These are phyloP conservation scores for Sminthurides bifidus DNA, from an alignment of 1,140 invertebrate species.

Conservation along the genomic window DNA sequence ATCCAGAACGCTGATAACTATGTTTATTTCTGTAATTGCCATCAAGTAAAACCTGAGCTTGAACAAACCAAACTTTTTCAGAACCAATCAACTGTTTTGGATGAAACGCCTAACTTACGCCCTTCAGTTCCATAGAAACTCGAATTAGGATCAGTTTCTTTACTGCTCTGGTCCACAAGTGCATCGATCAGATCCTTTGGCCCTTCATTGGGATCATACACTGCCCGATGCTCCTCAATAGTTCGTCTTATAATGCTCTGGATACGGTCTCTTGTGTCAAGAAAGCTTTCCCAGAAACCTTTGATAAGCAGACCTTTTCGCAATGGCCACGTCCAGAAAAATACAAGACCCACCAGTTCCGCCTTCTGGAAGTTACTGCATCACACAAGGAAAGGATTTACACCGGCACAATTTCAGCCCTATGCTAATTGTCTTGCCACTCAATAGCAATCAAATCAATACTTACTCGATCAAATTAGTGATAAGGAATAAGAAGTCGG, in stretches of 20 bases:
- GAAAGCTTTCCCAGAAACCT: slow-evolving; percentile 29
- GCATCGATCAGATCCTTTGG: slow-evolving; percentile 65
- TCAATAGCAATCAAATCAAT: neutral
- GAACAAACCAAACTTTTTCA: neutral
- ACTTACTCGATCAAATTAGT: slow-evolving; percentile 27
- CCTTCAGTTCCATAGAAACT: slow-evolving; percentile 30
- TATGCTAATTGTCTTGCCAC: neutral
- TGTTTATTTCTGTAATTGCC: slow-evolving; percentile 20
- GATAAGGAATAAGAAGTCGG: slow-evolving; percentile 24
- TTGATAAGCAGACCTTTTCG: slow-evolving; percentile 29
- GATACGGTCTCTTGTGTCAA: slow-evolving; percentile 16
- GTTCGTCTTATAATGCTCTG: slow-evolving; percentile 38
- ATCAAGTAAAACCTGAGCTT: neutral
- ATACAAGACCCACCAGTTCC: slow-evolving; percentile 19
- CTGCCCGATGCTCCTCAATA: slow-evolving; percentile 48
- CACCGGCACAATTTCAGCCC: neutral
- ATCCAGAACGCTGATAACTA: slow-evolving; percentile 35
- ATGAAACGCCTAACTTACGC: slow-evolving; percentile 5
- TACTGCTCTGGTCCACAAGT: slow-evolving; percentile 56
- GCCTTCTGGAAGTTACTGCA: slow-evolving; percentile 25
- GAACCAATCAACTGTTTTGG: neutral
- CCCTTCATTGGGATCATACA: slow-evolving; percentile 40
- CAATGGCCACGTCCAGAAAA: slow-evolving; percentile 29
- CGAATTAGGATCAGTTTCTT: slow-evolving; percentile 22
- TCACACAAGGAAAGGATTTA: neutral